Percentiles rank a stretch among this genome's conserved stretches.
Conservation (phyloP, 2,113 vertebrate genomes). For the Uria aalge region DNA sequence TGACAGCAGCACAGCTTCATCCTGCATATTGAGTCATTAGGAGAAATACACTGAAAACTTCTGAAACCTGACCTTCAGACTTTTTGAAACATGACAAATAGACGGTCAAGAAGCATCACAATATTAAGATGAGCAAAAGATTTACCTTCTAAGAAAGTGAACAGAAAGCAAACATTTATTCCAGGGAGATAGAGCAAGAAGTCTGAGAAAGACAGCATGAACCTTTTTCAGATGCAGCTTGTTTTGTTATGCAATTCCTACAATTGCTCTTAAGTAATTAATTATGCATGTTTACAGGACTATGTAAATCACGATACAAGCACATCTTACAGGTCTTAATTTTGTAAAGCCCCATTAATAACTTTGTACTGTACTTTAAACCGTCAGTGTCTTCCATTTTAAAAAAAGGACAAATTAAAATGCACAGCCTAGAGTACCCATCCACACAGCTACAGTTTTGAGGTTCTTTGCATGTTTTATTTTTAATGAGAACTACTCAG, state of each 20-base stretch:
- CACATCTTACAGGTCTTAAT: background rate
- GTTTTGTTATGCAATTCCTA: background rate
- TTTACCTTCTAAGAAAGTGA: background rate
- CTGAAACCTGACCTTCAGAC: background rate
- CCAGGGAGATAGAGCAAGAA: background rate
- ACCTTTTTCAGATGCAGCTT: background rate
- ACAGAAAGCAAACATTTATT: background rate
- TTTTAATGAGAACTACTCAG: background rate
- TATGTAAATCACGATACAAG: background rate
- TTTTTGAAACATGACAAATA: background rate
- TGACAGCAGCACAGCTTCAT: background rate
- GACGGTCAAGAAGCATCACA: background rate
- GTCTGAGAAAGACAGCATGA: background rate
- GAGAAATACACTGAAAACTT: background rate
- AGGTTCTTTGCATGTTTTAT: background rate
- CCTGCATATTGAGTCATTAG: background rate
- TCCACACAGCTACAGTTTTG: background rate
- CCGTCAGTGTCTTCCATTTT: background rate
- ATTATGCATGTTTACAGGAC: background rate
- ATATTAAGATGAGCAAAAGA: background rate
- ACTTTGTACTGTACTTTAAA: background rate
- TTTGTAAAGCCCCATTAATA: background rate
- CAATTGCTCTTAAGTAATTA: background rate
- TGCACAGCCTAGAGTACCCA: background rate
- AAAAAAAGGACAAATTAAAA: background rate